phyloP scores from a whole-genome alignment of 2,888 invertebrate genomes.

The Athalia circularis region DNA sequence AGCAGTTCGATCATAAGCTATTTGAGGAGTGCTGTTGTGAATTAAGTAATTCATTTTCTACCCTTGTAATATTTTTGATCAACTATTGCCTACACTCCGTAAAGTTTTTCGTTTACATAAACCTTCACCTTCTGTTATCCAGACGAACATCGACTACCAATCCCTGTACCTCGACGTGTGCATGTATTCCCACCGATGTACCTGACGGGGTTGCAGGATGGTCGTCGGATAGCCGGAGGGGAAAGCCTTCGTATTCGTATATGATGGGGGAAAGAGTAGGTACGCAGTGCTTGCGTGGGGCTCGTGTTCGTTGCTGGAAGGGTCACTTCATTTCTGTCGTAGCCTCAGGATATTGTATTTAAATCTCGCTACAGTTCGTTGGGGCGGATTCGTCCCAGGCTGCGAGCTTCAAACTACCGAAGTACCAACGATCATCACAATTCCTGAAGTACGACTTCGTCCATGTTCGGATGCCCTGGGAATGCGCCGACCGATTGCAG shows the following conservation, averaged over 20 bases:
- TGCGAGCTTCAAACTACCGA: conserved; percentile 49
- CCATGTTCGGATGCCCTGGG: conserved; percentile 55
- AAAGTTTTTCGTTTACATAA: not conserved
- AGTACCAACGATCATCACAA: not conserved
- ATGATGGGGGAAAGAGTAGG: conserved; percentile 16
- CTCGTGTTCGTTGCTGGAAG: conserved; percentile 8
- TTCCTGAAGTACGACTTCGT: conserved; percentile 5
- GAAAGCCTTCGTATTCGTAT: not conserved
- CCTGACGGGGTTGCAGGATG: not conserved
- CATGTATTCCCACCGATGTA: not conserved
- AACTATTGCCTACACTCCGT: not conserved
- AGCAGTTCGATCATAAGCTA: too few species aligned
- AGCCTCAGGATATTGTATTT: conserved; percentile 64
- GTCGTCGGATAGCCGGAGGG: conserved; percentile 7
- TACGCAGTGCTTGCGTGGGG: conserved; percentile 26
- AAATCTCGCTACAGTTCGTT: conserved; percentile 54
- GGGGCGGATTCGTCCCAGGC: conserved; percentile 53
- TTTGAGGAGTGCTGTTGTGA: too few species aligned
- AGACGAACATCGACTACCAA: too few species aligned
- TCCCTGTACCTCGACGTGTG: not conserved
- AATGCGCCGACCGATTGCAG: conserved; percentile 61
- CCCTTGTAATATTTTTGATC: not conserved
- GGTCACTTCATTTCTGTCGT: conserved; percentile 55
- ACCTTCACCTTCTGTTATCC: not conserved
- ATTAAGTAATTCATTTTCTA: not conserved